Evolutionary conservation across 2,113 vertebrate species (phyloP).

Genomic region (Symphodus melops): DNA sequence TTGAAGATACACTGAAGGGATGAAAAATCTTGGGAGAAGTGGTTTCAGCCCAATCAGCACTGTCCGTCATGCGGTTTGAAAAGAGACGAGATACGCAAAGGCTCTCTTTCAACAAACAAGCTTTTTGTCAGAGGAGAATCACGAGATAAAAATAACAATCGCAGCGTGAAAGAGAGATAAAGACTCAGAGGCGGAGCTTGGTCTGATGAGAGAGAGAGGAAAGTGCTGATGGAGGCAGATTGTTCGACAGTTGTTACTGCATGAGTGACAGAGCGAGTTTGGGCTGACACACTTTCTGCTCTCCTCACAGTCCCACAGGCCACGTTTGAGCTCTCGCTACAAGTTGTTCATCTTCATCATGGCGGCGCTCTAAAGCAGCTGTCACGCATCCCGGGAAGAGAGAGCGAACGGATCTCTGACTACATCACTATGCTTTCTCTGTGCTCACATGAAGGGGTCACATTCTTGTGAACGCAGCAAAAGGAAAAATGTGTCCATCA

Average conservation of each 20-base stretch:
- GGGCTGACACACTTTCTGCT: conserved; percentile 32
- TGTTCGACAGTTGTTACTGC: neutral
- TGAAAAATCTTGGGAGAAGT: neutral
- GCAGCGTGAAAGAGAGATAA: neutral
- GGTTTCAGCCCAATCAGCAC: neutral
- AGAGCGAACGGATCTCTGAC: conserved; percentile 2
- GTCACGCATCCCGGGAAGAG: conserved; percentile 16
- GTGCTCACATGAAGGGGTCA: conserved; percentile 19
- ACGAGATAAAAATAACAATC: neutral
- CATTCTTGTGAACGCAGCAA: conserved; percentile 1
- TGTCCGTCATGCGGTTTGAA: neutral
- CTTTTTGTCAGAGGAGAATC: too few relatives aligned
- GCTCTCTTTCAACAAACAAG: neutral
- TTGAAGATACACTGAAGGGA: neutral
- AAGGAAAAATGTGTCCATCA: neutral
- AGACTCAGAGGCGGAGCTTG: neutral
- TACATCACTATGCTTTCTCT: neutral
- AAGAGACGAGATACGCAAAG: neutral
- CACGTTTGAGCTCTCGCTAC: conserved; percentile 5
- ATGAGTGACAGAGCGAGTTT: conserved; percentile 45
- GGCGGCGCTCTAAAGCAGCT: conserved; percentile 23
- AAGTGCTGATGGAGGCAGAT: conserved; percentile 28
- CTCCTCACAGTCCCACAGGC: conserved; percentile 22
- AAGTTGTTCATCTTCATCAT: conserved; percentile 46
- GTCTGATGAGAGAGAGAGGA: neutral